Evolutionary conservation across 2,797 vertebrate species (phyloP), one percentile per base, ranked within the genome.

Genomic region (Apodemus agrarius): DNA sequence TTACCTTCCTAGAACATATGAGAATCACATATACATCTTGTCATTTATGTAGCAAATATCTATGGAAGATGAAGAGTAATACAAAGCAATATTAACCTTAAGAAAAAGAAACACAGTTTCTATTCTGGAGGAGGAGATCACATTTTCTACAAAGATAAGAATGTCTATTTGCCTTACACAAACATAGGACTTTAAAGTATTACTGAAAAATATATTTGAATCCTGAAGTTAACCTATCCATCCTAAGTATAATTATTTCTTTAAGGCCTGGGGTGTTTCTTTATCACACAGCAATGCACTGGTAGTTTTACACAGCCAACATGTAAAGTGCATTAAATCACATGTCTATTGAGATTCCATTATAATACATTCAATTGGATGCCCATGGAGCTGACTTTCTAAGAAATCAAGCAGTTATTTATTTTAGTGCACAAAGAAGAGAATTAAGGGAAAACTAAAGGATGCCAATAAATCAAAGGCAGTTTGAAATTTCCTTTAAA

Each of bases 401-500:
- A 3, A 97, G 57, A 84, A 95, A 96, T 4, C 4, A 26, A 75
- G 78, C 76, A 19, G 1, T 69, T 96, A 75, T 83, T 96, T 88
- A 90, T 97, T 0, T 0, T 43, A 95, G 78, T 52, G 86, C 82
- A 87, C 22, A 75, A 67, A 96, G 74, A 96, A 85, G 75, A 61
- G 94, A 93, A 96, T 84, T 86, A 97, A 97, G 92, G 46, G 69
- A 76, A 97, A 54, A 97, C 10, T 67, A 91, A 97, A 96, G 94
- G 17, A 76, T 67, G 92, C 97, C 90, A 83, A 92, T 88, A 96
- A 94, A 97, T 96, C 0, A 11, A 88, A 96, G 67, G 43, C 21
- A 74, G 40, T n/a, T 75, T 82, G 67, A 84, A 86, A 95, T 96
- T 95, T 95, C 63, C 91, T 96, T 95, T 80, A 69, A 3, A 93